Conservation (phyloP, 2,888 invertebrate genomes). For the Abrostola triplasia region DNA sequence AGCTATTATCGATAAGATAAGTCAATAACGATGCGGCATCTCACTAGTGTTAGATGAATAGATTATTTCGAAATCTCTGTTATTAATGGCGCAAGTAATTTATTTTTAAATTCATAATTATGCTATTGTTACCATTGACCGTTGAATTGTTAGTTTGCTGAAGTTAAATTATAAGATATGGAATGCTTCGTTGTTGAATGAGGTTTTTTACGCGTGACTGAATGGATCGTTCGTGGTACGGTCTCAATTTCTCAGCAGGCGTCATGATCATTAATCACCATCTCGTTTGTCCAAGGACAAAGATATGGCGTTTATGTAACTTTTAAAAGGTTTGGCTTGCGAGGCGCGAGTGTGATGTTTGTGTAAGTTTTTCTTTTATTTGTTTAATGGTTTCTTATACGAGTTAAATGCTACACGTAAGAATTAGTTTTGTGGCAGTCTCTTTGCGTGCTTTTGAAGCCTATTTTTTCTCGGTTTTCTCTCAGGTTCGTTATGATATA, state of each 20-base stretch:
- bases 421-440: too few species aligned
- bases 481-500: too few species aligned
- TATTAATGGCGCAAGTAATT: constrained; percentile 76
- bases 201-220: constrained; percentile 68
- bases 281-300: constrained; percentile 78
- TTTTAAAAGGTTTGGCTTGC: constrained; percentile 48
- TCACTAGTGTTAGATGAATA: constrained; percentile 38
- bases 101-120: constrained; percentile 78
- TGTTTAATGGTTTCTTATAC: not conserved
- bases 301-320: constrained; percentile 64
- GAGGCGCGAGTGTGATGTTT: constrained; percentile 25
- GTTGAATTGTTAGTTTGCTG: constrained; percentile 68
- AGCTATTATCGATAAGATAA: constrained; percentile 34
- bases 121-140: constrained; percentile 75
- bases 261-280: constrained; percentile 75
- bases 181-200: constrained; percentile 56
- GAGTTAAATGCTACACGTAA: too few species aligned
- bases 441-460: too few species aligned
- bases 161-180: constrained; percentile 65
- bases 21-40: constrained; percentile 34
- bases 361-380: constrained; percentile 37
- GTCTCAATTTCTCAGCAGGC: constrained; percentile 74
- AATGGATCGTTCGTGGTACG: constrained; percentile 58
- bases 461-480: too few species aligned
- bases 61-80: constrained; percentile 52